phyloP scores from a whole-genome alignment of 35 echinoderm and acorn worm species.

The Diadema setosum region DNA sequence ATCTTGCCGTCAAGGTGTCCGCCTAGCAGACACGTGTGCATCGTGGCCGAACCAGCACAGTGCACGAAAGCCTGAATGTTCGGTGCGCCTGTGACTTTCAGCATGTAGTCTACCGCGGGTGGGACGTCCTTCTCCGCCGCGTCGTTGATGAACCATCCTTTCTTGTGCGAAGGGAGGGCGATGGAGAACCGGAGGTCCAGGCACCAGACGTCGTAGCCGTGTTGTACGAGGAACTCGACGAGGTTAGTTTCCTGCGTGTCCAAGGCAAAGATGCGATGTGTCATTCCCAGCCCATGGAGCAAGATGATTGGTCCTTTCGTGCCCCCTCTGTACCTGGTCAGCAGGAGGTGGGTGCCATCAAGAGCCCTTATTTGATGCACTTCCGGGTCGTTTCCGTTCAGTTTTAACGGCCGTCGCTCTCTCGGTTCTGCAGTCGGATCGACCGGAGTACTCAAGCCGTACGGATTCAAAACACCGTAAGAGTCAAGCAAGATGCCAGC shows the following conservation, averaged over 20 bases:
- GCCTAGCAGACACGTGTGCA: conserved; percentile 38
- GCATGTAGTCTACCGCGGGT: conserved; percentile 49
- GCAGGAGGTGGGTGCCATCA: conserved; percentile 44
- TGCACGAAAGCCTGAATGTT: conserved; percentile 61
- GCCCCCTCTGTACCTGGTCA: conserved; percentile 37
- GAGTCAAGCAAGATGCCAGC: conserved; percentile 25
- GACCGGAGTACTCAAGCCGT: not conserved
- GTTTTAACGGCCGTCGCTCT: conserved; percentile 1
- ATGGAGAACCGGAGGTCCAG: conserved; percentile 49
- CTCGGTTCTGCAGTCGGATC: conserved; percentile 12
- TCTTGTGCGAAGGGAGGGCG: conserved; percentile 9
- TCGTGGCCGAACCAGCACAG: conserved; percentile 43
- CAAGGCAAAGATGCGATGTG: conserved; percentile 38
- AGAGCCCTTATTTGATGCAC: conserved; percentile 19
- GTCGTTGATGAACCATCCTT: conserved; percentile 35
- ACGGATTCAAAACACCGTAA: not conserved
- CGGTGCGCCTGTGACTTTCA: conserved; percentile 32
- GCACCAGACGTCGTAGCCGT: conserved; percentile 56
- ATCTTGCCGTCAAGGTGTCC: conserved; percentile 71
- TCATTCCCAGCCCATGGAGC: conserved; percentile 41
- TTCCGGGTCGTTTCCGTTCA: not conserved
- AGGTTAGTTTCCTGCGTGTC: conserved; percentile 55
- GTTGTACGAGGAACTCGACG: conserved; percentile 41
- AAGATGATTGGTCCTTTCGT: conserved; percentile 53
- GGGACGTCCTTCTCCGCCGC: conserved; percentile 53